A percentile compares a stretch with the other conserved stretches of the same genome.
Conservation (phyloP, 2,888 invertebrate genomes). For the Rapana venosa region DNA sequence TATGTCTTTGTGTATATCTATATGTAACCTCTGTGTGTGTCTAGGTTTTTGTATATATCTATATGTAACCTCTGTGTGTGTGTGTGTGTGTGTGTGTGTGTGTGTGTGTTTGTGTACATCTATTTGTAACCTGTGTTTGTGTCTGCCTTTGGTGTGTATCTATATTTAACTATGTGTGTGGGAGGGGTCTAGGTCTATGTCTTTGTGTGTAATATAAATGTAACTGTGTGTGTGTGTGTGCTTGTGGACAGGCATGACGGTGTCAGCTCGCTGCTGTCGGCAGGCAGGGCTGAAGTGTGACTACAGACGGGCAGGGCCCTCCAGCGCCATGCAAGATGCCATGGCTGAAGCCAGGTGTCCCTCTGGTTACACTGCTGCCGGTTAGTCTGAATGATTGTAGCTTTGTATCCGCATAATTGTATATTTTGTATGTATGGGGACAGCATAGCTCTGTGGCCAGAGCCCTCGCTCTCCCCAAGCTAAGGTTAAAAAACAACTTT, state of each 20-base stretch:
- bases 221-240: slow-evolving; percentile 12
- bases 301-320: slow-evolving; percentile 24
- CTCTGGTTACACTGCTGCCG: not conserved
- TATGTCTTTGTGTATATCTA: no score
- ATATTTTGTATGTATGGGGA: no score
- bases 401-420: no score
- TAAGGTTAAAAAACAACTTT: no score
- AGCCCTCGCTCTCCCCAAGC: no score
- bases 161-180: not conserved
- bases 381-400: not conserved
- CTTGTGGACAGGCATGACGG: not conserved
- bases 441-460: no score
- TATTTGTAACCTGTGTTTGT: not conserved
- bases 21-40: not conserved
- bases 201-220: not conserved
- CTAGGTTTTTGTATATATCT: not conserved
- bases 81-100: slow-evolving; percentile 22
- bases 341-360: slow-evolving; percentile 32
- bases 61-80: not conserved
- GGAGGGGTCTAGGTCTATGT: not conserved
- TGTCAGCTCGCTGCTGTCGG: not conserved
- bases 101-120: not conserved
- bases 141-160: not conserved
- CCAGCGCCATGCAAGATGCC: slow-evolving; percentile 21
- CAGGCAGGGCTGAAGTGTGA: not conserved